These are phyloP conservation scores for Setophaga coronata DNA, from an alignment of 2,113 vertebrate species.

Conservation along the genomic window DNA sequence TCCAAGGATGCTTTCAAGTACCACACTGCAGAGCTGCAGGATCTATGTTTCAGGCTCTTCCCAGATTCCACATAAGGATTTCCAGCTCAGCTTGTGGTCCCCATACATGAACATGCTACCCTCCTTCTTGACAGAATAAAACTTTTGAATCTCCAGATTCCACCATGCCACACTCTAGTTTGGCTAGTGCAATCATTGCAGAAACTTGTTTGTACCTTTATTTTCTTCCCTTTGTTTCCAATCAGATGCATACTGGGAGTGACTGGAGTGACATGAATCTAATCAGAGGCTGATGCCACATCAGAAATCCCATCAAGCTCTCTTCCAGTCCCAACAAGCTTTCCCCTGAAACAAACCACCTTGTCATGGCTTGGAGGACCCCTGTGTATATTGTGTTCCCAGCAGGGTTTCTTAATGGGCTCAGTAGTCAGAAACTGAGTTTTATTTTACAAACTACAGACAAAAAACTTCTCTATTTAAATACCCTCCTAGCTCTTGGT, in stretches of 20 bases:
- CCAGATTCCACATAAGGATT: neutral
- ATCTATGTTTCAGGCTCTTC: neutral
- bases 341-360: neutral
- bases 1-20: neutral
- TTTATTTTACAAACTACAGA: neutral
- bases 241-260: neutral
- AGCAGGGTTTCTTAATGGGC: conserved; percentile 2
- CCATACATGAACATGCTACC: neutral
- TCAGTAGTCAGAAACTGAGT: neutral
- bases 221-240: conserved; percentile 22
- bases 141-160: neutral
- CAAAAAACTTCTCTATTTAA: neutral
- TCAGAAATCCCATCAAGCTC: conserved; percentile 18
- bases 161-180: neutral
- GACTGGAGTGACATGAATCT: neutral
- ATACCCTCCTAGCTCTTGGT: neutral
- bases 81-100: neutral
- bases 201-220: conserved; percentile 20
- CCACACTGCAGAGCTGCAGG: neutral
- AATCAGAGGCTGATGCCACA: conserved; percentile 12
- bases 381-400: neutral
- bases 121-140: neutral
- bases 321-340: conserved; percentile 39
- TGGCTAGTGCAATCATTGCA: neutral
- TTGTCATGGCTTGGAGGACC: neutral